Evolutionary conservation across 2,888 invertebrate species (phyloP), one percentile per base, ranked within the genome.

Genomic region (Acrobasis consociella): DNA sequence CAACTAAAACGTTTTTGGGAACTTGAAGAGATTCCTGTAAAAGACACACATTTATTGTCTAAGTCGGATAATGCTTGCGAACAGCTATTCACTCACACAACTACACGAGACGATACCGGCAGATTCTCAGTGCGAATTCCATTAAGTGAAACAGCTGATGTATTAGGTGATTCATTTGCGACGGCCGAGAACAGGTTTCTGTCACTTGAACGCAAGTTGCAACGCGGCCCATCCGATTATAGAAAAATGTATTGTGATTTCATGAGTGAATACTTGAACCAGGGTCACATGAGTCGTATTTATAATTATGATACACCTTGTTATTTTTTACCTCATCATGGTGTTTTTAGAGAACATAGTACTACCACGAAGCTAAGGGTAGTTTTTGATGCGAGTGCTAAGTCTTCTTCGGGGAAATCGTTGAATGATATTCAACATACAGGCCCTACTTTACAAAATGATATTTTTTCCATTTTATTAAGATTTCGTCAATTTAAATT

Each of bases 271-370:
- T 72, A 71, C 51, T 53, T 39, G 17, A 16, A 15, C 2, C 51
- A 68, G 31, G 66, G 69, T 11, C 68, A 72, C 55, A 72, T 73
- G 72, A 66, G 53, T 38, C 67, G 64, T 49, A 52, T 65, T 46
- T 46, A 58, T 13, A 11, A 53, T 22, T 38, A 15, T 22, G 31
- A 37, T 55, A 58, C 15, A 50, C 59, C 62, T 11, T 22, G 49
- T 58, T 72, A 67, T 64, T 67, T 67, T 60, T 50, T 72, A 55
- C 70, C 71, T 5, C 72, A 73, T 62, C 72, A 70, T 50, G 68
- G 67, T 0, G 69, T 70, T n/a, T 51, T 67, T 8, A 64, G 68
- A 11, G 66, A 65, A 38, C n/a, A 63, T 38, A 69, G 70, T 52
- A 51, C 58, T 0, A 69, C 70, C 5, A 71, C 70, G 9, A 69